phyloP scores from a whole-genome alignment of 1,140 invertebrate genomes.

The Ganaspis sp. region DNA sequence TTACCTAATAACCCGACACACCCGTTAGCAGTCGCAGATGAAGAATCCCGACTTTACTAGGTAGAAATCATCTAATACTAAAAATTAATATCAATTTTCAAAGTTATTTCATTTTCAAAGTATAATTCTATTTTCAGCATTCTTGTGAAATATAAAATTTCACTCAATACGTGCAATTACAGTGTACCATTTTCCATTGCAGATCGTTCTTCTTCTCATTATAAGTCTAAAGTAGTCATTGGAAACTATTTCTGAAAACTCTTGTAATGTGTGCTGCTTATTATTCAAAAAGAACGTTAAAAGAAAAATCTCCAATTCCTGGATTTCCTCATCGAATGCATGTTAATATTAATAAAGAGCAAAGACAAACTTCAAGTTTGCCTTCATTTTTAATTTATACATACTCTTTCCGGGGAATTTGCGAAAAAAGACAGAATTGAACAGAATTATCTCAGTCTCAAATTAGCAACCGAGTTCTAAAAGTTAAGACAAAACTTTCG shows the following conservation, averaged over 20 bases:
- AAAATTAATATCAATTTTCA: not conserved
- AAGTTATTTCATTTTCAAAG: not conserved
- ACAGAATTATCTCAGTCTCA: no score
- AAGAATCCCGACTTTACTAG: not conserved
- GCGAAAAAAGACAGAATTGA: no score
- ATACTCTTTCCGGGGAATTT: no score
- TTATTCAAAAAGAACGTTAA: not conserved
- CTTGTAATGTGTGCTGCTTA: not conserved
- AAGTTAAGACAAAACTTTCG: no score
- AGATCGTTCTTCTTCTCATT: not conserved
- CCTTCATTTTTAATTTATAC: no score
- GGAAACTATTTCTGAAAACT: not conserved
- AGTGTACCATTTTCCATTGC: not conserved
- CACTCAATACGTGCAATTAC: conserved; percentile 15
- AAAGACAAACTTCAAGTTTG: no score
- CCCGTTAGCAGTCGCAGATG: conserved; percentile 10
- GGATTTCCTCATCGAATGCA: not conserved
- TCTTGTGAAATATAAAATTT: not conserved
- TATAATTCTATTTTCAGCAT: not conserved
- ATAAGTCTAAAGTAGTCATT: not conserved
- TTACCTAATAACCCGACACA: conserved; percentile 17
- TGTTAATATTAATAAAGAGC: not conserved
- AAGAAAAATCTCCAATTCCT: not conserved
- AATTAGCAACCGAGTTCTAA: no score
- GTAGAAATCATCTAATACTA: not conserved